A percentile compares a stretch with the other conserved stretches of the same genome.
Evolutionary conservation across 2,113 vertebrate genomes (phyloP).

Genomic region (Acrocephalus arundinaceus): DNA sequence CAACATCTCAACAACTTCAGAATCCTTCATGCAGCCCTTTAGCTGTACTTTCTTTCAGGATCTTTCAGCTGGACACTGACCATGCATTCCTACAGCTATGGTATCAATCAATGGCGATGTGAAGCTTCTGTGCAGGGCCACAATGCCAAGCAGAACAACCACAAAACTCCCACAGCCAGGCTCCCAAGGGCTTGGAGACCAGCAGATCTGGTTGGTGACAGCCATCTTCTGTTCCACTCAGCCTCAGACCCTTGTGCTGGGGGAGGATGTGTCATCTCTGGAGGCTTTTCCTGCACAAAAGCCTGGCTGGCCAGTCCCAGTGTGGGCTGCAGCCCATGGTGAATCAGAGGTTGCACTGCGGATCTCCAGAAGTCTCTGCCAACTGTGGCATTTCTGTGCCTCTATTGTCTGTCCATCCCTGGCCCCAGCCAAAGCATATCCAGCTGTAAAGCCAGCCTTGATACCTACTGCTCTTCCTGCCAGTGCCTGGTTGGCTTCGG

Average conservation of each 20-base stretch:
- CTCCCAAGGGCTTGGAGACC: neutral
- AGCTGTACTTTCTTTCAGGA: neutral
- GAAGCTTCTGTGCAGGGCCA: neutral
- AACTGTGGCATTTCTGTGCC: neutral
- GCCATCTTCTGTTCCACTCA: neutral
- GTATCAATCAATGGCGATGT: accelerated
- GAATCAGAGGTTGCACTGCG: accelerated
- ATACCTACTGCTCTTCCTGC: neutral
- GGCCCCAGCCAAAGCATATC: neutral
- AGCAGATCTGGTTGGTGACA: neutral
- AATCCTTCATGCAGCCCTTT: neutral
- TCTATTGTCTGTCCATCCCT: neutral
- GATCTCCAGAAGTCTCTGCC: neutral
- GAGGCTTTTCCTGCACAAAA: neutral
- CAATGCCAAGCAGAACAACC: accelerated
- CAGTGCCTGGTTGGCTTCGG: accelerated
- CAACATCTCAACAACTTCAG: neutral
- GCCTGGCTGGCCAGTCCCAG: neutral
- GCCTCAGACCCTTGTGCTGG: neutral
- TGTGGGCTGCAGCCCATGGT: accelerated
- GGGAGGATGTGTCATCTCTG: neutral
- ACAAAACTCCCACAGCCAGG: neutral
- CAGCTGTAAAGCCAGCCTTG: neutral
- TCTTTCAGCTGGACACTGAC: neutral
- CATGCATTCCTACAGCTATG: neutral